Percentiles rank a stretch among this genome's conserved stretches.
These are phyloP conservation scores for Astropecten irregularis DNA, from an alignment of 53 echinoderm and acorn worm genomes.

Conservation along the genomic window DNA sequence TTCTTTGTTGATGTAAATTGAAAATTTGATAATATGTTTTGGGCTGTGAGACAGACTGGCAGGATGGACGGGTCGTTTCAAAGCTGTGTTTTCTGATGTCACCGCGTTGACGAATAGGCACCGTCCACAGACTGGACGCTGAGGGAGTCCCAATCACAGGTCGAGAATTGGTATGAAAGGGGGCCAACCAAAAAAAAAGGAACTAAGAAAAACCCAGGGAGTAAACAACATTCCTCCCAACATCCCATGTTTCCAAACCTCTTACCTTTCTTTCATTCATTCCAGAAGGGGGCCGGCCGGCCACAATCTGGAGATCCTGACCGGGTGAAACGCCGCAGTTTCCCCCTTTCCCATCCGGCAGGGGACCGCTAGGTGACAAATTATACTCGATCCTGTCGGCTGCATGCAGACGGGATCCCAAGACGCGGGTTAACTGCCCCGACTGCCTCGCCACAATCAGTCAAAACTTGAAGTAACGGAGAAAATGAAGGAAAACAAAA, in stretches of 20 bases:
- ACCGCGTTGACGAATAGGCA: conserved; percentile 11
- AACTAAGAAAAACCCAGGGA: too few relatives aligned
- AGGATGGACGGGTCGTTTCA: too few relatives aligned
- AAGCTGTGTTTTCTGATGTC: conserved; percentile 6
- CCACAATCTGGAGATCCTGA: too few relatives aligned
- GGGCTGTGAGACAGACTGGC: too few relatives aligned
- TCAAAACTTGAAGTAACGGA: conserved; percentile 20
- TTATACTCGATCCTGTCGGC: background rate
- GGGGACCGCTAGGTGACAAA: conserved; percentile 23
- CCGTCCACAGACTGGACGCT: conserved; percentile 23
- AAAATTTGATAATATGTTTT: too few relatives aligned
- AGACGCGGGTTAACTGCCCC: conserved; percentile 1
- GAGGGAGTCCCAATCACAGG: conserved; percentile 34
- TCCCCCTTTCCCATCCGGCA: too few relatives aligned
- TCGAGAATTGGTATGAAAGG: conserved; percentile 12
- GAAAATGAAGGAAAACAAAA: background rate
- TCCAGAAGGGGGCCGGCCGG: too few relatives aligned
- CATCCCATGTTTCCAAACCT: conserved; percentile 4
- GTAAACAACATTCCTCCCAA: conserved; percentile 52
- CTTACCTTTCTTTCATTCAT: background rate
- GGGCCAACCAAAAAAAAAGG: too few relatives aligned
- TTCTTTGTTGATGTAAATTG: too few relatives aligned
- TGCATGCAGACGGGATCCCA: background rate
- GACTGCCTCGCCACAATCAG: conserved; percentile 1
- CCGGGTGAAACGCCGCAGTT: too few relatives aligned